Base-by-base conservation (phyloP, 2,888 invertebrate species). In the Apotomis capreana region DNA sequence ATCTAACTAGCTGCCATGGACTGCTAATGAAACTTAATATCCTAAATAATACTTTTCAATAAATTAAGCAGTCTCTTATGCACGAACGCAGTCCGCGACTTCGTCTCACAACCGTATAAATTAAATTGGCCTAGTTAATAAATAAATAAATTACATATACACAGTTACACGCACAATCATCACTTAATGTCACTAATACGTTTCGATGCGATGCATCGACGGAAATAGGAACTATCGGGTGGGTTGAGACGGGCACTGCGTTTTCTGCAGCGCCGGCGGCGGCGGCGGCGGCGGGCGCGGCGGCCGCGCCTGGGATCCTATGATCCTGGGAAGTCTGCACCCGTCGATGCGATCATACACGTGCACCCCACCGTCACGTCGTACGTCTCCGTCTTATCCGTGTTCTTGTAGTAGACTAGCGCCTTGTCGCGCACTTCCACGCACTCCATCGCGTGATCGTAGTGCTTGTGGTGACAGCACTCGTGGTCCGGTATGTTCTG, bases 361-460 rank as follows among this genome's bases (percentile, higher is more conserved):
- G 87, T 80, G 89, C 92, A 92, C 80, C 92, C 92, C 74, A 92
- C 91, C 10, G 87, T 79, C 80, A 92, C 91, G 74, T 82, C 81
- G 75, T 81, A 74, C 68, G 79, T 73, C 71, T 74, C 67, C 69
- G 80, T 79, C 72, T 15, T 69, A 64, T 74, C 74, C 55, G 49
- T 67, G 55, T 71, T 75, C 74, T 79, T 82, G 86, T 84, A 88
- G 76, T 81, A 79, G 80, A 92, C 92, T 72, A 87, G 84, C 84
- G 91, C 91, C 75, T 80, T 82, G 86, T 92, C 92, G 74, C 78
- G 84, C 74, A 92, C 86, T 84, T 91, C 88, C 69, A 89, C 89
- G 84, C 92, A 92, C 81, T 87, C 83, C 81, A 88, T 86, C 69
- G 78, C 74, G 84, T 85, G 87, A 68, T 75, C 73, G 79, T 82